A percentile compares a stretch with the other conserved stretches of the same genome.
Evolutionary conservation across 2,113 vertebrate genomes (phyloP).

Genomic region (Manacus vitellinus): DNA sequence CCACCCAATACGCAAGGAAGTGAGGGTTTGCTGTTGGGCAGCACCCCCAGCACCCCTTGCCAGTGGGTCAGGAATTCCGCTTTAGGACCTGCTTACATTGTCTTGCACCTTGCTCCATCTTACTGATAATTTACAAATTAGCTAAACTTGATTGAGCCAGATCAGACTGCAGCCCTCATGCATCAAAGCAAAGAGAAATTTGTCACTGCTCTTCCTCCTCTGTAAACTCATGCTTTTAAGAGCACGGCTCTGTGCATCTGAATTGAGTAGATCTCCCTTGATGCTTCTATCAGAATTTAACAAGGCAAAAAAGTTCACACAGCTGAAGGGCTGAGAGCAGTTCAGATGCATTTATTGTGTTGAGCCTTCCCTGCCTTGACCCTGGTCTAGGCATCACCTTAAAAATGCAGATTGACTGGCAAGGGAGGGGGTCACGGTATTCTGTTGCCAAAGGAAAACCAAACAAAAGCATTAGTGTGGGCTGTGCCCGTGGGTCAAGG

Average conservation of each 20-base stretch:
- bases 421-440: neutral
- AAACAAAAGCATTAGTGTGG: neutral
- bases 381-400: neutral
- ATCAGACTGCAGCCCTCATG: neutral
- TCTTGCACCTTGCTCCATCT: constrained; percentile 4
- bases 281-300: neutral
- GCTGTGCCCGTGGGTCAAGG: neutral
- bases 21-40: neutral
- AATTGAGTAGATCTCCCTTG: neutral
- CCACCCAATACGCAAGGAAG: rapidly evolving
- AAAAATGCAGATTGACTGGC: neutral
- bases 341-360: neutral
- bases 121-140: constrained; percentile 50
- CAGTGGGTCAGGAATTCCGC: neutral
- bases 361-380: neutral
- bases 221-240: neutral
- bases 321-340: neutral
- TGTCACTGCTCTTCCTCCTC: neutral
- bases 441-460: neutral
- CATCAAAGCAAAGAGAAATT: neutral
- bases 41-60: neutral
- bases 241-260: neutral
- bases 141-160: neutral
- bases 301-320: neutral
- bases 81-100: neutral